These are phyloP conservation scores for Limosa lapponica DNA, from an alignment of 2,797 vertebrate genomes.

Conservation along the genomic window DNA sequence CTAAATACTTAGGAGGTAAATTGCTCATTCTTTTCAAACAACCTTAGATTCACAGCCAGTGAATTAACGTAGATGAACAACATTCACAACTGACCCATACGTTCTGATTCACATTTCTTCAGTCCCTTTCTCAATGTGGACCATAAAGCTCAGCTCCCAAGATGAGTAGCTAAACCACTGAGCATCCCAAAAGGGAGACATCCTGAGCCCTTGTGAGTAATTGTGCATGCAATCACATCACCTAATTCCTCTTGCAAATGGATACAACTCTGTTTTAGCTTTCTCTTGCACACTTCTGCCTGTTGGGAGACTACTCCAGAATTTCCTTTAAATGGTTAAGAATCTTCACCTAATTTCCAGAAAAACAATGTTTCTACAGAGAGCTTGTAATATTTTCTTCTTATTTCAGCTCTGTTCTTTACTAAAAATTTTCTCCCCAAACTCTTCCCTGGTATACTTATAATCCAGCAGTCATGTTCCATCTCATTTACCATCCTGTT, in stretches of 20 bases:
- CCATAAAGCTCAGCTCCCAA: neutral
- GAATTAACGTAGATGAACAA: neutral
- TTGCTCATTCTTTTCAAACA: neutral
- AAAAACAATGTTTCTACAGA: neutral
- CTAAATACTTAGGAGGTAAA: neutral
- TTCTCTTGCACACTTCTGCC: neutral
- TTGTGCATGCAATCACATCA: neutral
- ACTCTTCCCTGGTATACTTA: neutral
- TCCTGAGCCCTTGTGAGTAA: neutral
- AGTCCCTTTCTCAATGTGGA: neutral
- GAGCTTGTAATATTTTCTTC: neutral
- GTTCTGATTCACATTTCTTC: neutral
- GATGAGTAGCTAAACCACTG: neutral
- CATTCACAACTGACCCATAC: neutral
- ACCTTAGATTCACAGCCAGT: neutral
- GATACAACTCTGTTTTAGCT: neutral
- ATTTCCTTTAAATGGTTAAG: neutral
- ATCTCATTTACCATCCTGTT: neutral
- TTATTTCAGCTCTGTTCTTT: neutral
- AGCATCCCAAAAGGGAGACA: neutral
- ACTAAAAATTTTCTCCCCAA: neutral
- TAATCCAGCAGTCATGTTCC: neutral
- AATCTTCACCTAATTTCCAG: neutral
- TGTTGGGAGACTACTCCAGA: neutral
- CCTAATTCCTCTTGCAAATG: neutral